Evolutionary conservation across 1,140 invertebrate species (phyloP), one percentile per base, ranked within the genome.

Genomic region (Drosophila rufa): DNA sequence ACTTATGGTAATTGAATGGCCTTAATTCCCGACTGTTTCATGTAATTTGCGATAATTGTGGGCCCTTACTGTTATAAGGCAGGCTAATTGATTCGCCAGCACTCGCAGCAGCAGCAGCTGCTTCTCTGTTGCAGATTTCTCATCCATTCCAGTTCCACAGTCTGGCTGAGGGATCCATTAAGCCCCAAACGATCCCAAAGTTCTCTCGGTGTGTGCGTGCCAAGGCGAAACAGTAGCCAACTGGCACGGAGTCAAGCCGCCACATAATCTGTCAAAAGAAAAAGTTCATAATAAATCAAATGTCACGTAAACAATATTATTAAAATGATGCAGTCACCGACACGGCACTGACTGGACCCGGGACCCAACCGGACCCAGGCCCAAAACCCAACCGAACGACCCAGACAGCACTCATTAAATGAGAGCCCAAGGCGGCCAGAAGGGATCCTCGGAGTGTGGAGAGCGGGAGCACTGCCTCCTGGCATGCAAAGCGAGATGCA

Each of bases 231-330:
- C 82, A 86, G 82, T 85, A 85, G 82, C 82, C 76, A 81, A 70
- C 64, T 85, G 79, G 75, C 61, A 59, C 65, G 78, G 69, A 81
- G 75, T 75, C 79, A 67, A 68, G 69, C 82, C 79, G 82, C 82
- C 80, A 91, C 87, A 85, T 91, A 91, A 91, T 91, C 86, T 91
- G 87, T 91, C 86, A 91, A 91, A 91, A 91, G 83, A 73, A 91
- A 86, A 83, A 85, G 82, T 85, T 85, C 87, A 91, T 83, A 91
- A 91, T 91, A 91, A 91, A 91, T 91, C 87, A 91, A 91, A 85
- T 91, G 87, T 91, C 87, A 91, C 87, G 87, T 91, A 91, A 91
- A 91, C 86, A 91, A 91, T 91, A 91, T 91, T 91, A 82, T 91
- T 90, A 91, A 91, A 85, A 85, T 79, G 80, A 86, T 86, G 82